Percentiles rank a stretch among this genome's conserved stretches.
These are phyloP conservation scores for Chanos chanos DNA, from an alignment of 2,797 vertebrate species.

Conservation along the genomic window DNA sequence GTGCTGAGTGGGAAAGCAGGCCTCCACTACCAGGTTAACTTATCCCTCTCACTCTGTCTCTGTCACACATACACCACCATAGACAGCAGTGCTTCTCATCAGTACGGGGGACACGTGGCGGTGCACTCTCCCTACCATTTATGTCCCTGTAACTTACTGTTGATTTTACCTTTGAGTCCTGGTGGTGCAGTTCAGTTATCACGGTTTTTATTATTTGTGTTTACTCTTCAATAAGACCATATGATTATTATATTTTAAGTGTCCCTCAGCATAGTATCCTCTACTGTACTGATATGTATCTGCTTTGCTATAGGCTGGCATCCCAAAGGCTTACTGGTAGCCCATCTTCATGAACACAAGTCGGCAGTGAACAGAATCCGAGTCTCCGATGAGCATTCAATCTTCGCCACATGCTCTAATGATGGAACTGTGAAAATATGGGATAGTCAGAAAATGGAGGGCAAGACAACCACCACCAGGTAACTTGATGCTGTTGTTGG, in stretches of 20 bases:
- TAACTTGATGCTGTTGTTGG: no score
- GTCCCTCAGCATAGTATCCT: not conserved
- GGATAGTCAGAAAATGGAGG: slow-evolving; percentile 99
- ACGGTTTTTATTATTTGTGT: no score
- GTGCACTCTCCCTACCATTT: no score
- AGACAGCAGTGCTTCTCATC: not conserved
- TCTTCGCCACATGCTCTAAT: slow-evolving; percentile 95
- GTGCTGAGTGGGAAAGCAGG: slow-evolving; percentile 94
- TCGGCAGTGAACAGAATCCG: slow-evolving; percentile 90
- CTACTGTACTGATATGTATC: slow-evolving; percentile 15
- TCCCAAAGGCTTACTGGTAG: slow-evolving; percentile 91
- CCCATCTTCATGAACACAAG: slow-evolving; percentile 95
- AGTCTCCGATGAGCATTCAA: slow-evolving; percentile 93
- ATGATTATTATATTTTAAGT: no score
- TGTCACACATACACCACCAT: not conserved
- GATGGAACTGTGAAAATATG: slow-evolving; percentile 97
- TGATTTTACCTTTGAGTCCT: no score
- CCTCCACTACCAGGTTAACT: slow-evolving; percentile 86
- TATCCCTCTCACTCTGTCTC: not conserved
- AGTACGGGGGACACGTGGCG: no score
- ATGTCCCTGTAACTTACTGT: no score
- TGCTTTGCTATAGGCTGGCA: slow-evolving; percentile 84
- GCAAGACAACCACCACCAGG: slow-evolving; percentile 97
- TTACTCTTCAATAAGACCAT: no score
- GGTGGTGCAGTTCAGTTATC: no score